Conservation (phyloP, 1,140 invertebrate genomes). For the Stegodyphus mimosarum region DNA sequence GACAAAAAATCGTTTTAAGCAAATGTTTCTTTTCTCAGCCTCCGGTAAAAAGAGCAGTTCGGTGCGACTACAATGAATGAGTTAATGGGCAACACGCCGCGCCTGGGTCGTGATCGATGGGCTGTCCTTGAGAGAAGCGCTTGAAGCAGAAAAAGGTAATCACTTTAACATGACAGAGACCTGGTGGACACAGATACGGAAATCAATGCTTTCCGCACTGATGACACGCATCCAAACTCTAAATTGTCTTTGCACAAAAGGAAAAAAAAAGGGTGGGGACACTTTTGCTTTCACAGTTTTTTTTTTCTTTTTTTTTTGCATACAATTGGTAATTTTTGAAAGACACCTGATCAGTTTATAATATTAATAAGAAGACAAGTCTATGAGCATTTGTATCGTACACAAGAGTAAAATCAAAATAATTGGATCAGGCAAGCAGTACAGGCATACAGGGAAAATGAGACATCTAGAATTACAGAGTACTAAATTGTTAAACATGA, state of each 20-base stretch:
- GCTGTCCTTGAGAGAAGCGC: conserved; percentile 40
- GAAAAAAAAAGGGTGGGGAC: background rate
- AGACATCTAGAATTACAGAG: too few species aligned
- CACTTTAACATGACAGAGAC: conserved; percentile 56
- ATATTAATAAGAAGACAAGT: too few species aligned
- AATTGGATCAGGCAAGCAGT: too few species aligned
- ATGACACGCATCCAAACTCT: conserved; percentile 41
- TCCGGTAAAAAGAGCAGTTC: conserved; percentile 17
- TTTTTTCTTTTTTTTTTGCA: background rate
- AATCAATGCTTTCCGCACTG: conserved; percentile 47
- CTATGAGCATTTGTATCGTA: too few species aligned
- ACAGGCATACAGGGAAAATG: too few species aligned
- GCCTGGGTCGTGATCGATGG: conserved; percentile 29
- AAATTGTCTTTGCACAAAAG: conserved; percentile 12
- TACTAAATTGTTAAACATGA: too few species aligned
- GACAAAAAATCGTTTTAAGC: conserved; percentile 39
- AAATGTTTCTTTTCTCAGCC: conserved; percentile 35
- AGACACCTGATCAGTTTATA: too few species aligned
- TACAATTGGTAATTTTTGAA: too few species aligned
- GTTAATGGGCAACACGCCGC: conserved; percentile 50
- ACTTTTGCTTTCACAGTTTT: background rate
- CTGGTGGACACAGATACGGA: conserved; percentile 53
- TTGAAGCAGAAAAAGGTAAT: conserved; percentile 45
- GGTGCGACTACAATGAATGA: conserved; percentile 9
- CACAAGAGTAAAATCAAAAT: too few species aligned